phyloP scores from a whole-genome alignment of 2,797 vertebrate genomes.

The Myotis planiceps region DNA sequence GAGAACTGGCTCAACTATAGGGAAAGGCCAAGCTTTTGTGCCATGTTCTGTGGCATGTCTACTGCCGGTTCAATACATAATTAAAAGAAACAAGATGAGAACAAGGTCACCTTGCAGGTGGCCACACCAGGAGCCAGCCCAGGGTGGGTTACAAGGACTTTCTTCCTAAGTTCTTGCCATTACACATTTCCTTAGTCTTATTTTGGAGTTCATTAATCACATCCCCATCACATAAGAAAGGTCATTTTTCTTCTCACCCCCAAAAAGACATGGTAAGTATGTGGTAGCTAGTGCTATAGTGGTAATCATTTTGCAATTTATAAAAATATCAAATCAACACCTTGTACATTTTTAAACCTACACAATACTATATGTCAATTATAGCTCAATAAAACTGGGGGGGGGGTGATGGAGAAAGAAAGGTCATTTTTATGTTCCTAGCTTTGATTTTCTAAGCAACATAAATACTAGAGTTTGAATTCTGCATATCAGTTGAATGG shows the following conservation, averaged over 20 bases:
- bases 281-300: background rate
- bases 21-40: background rate
- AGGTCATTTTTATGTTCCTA: background rate
- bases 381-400: background rate
- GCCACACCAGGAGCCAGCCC: background rate
- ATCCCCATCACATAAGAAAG: background rate
- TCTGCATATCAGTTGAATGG: background rate
- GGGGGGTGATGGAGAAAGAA: no score
- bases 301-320: background rate
- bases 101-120: background rate
- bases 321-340: background rate
- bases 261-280: background rate
- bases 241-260: background rate
- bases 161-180: background rate
- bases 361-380: background rate
- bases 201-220: background rate
- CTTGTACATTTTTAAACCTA: background rate
- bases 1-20: background rate
- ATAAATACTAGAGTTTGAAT: background rate
- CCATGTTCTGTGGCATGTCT: background rate
- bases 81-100: conserved; percentile 38
- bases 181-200: background rate
- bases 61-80: background rate
- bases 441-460: background rate
- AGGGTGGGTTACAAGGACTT: background rate